Percentiles rank a stretch among this genome's conserved stretches.
phyloP scores from a whole-genome alignment of 2,797 vertebrate genomes.

The Pseudochirops corinnae region DNA sequence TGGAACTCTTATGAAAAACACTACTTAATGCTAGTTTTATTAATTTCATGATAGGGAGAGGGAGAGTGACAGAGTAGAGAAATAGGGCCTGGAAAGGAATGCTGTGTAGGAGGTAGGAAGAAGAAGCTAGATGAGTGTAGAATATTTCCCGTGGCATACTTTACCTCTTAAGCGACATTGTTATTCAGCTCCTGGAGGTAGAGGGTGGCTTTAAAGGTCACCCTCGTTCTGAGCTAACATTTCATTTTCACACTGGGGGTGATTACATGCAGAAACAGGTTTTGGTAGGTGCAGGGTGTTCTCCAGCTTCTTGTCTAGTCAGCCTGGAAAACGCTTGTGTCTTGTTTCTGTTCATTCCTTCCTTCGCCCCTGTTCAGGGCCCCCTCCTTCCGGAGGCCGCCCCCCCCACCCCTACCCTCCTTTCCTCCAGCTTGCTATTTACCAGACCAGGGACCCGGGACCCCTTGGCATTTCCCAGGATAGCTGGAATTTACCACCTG shows the following conservation, averaged over 20 bases:
- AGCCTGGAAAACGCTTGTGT: constrained; percentile 6
- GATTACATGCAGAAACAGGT: constrained; percentile 59
- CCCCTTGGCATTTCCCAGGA: constrained; percentile 84
- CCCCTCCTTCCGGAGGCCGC: neutral
- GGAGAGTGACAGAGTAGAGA: neutral
- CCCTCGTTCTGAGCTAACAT: constrained; percentile 26
- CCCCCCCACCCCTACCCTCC: neutral
- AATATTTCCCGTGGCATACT: neutral
- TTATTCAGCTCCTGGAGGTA: constrained; percentile 59
- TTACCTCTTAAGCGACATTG: neutral
- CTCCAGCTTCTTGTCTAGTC: constrained; percentile 30
- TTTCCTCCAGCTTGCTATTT: constrained; percentile 80
- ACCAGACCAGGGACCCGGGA: constrained; percentile 82
- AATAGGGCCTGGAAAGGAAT: neutral
- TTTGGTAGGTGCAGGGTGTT: constrained; percentile 23
- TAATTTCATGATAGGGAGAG: neutral
- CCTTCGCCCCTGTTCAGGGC: neutral
- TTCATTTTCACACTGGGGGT: constrained; percentile 45
- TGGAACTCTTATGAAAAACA: neutral
- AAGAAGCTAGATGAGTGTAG: neutral
- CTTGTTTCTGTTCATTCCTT: neutral
- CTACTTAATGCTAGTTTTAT: neutral
- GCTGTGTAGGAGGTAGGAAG: neutral
- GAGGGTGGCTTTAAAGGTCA: constrained; percentile 70
- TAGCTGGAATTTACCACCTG: constrained; percentile 85